Base-by-base conservation (phyloP, 2,888 invertebrate genomes). In the Dynastes tityus region DNA sequence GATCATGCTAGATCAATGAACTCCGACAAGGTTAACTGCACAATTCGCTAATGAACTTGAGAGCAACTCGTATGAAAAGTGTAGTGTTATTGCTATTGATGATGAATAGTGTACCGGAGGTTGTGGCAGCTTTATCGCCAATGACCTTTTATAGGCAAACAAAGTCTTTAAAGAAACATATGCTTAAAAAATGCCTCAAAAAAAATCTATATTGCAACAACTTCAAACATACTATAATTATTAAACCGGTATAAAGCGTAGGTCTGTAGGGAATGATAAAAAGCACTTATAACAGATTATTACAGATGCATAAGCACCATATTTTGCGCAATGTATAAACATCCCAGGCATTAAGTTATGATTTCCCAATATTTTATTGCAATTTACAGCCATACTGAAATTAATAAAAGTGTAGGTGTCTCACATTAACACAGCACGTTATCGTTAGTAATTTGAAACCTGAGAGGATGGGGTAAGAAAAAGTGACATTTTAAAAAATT, bases 1-100 rank as follows among this genome's bases (percentile, higher is more conserved):
- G 61, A 61, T 45, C 40, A 53, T 45, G 73, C 22, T 78, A 78
- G 83, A 81, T 80, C 84, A 83, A 82, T 78, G 80, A 82, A 81
- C 84, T 80, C 81, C 77, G 79, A 79, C 83, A 84, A 84, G 83
- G 84, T 80, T 81, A 82, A 79, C 81, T 80, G 81, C 80, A 81
- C 81, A 81, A 83, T 83, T 84, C 80, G 80, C 82, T 83, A 83
- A 83, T 84, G 82, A 84, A 83, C 82, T 81, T 82, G 82, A 82
- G 80, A 78, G 73, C 37, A 63, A 65, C 55, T 16, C 53, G 53
- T 27, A 65, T 45, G 53, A 65, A 78, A 71, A 58, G 53, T 40
- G 76, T 55, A n/a, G 40, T 73, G 37, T 61, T 73, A 22, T 53
- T 73, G 73, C 53, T 55, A 22, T 37, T 58, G 40, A 73, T 58